Evolutionary conservation across 2,113 vertebrate genomes (phyloP), one percentile per base, ranked within the genome.

Genomic region (Cairina moschata): DNA sequence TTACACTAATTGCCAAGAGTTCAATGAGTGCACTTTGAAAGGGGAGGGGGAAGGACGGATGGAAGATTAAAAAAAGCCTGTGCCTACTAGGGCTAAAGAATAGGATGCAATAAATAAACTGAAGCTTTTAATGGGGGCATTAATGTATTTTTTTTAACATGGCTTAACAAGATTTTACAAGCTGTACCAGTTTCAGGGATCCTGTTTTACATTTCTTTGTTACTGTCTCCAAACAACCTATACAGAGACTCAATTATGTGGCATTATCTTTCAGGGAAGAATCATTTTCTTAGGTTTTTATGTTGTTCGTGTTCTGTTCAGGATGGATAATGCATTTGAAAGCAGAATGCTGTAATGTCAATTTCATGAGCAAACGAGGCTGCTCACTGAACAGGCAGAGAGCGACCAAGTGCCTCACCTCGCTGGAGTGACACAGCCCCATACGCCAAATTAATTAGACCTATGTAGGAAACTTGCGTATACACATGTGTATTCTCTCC

Each of bases 1-100:
- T 99, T 99, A 98, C 98, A 96, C 98, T 99, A 99, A 99, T 99
- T 99, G 98, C 98, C 96, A 98, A 95, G 99, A 98, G 99, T 99
- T 99, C 98, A 98, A 99, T 98, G 98, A 98, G 97, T 97, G 97
- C 97, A 98, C 97, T 98, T 98, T 97, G 97, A 98, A 97, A 97
- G 92, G 74, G 95, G 94, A 95, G 94, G 88, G 88, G 93, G 88
- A 96, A 95, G 96, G 94, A 95, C 80, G 96, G 96, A 96, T 96
- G 87, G 93, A 97, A 95, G 92, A 97, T 94, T 92, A 90, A 96
- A 97, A 97, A 96, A 87, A 97, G 79, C 88, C 93, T 85, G 77
- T 94, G 96, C 95, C 94, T 98, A 97, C 55, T 92, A 93, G 75
- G 97, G 95, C 97, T 97, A 84, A 97, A 98, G 97, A 98, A 98